These are phyloP conservation scores for Embiotoca jacksoni DNA, from an alignment of 2,113 vertebrate species.

Conservation along the genomic window DNA sequence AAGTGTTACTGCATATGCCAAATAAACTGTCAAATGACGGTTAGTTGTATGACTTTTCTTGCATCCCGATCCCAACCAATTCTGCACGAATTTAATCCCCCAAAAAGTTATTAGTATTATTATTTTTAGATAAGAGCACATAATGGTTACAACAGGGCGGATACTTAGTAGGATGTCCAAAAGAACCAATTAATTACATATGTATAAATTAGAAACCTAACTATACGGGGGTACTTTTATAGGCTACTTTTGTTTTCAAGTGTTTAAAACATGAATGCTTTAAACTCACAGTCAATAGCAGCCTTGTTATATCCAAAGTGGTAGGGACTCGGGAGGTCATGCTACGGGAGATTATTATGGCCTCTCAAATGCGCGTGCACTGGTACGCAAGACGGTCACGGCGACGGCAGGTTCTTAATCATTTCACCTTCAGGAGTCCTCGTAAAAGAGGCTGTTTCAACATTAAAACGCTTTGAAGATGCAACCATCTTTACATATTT, in stretches of 20 bases:
- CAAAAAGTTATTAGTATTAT: no score
- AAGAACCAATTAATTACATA: no score
- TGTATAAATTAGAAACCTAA: no score
- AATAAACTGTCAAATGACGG: not conserved
- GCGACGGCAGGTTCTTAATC: slow-evolving; percentile 9
- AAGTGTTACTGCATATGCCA: slow-evolving; percentile 14
- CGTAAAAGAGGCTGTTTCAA: not conserved
- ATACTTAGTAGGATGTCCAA: no score
- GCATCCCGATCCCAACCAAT: no score
- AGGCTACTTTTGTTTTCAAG: not conserved
- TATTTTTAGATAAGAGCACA: no score
- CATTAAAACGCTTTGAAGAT: not conserved
- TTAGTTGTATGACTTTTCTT: not conserved
- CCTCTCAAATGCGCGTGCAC: slow-evolving; percentile 23
- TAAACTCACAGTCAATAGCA: not conserved
- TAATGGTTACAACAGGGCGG: no score
- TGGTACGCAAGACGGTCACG: slow-evolving; percentile 19
- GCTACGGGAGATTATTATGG: slow-evolving; percentile 27
- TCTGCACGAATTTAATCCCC: no score
- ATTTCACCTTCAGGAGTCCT: slow-evolving; percentile 1
- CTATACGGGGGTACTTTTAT: no score
- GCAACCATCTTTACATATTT: not conserved
- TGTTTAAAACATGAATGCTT: not conserved
- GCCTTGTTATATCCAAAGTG: not conserved
- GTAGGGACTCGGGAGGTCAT: not conserved